Conservation (phyloP, 2,888 invertebrate species). For the Meganola albula region DNA sequence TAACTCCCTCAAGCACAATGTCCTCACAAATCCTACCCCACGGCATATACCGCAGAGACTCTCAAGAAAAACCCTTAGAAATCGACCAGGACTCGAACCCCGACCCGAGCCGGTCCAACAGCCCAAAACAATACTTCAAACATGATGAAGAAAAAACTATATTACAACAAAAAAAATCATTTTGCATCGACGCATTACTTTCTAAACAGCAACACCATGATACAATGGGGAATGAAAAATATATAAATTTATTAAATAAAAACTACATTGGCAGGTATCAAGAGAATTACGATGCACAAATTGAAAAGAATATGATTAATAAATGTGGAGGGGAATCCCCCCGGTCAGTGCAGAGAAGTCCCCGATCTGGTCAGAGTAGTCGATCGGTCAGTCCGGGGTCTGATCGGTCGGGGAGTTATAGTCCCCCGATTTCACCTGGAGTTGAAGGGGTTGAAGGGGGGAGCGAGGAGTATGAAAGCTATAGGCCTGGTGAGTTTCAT, state of each 20-base stretch:
- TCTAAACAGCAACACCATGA: constrained; percentile 75
- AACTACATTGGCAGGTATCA: constrained; percentile 60
- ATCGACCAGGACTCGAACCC: constrained; percentile 58
- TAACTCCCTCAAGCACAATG: constrained; percentile 11
- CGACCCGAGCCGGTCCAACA: constrained; percentile 53
- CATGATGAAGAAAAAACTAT: constrained; percentile 58
- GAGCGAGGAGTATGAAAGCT: constrained; percentile 60
- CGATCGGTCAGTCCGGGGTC: constrained; percentile 62
- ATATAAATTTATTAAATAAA: constrained; percentile 55
- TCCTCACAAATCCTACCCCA: constrained; percentile 35
- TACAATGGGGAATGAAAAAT: constrained; percentile 59
- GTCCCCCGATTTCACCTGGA: constrained; percentile 91
- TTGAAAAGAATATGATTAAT: constrained; percentile 62
- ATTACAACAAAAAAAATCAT: constrained; percentile 81
- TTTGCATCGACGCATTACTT: constrained; percentile 93
- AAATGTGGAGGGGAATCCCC: constrained; percentile 52
- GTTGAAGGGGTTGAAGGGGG: constrained; percentile 90
- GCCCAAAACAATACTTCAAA: constrained; percentile 62
- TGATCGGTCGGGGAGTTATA: constrained; percentile 82
- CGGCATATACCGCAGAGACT: constrained; percentile 50
- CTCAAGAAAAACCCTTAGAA: constrained; percentile 50
- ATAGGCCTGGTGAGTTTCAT: constrained; percentile 66
- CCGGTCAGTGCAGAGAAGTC: constrained; percentile 27
- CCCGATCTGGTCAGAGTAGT: constrained; percentile 47
- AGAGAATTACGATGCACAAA: constrained; percentile 66